Base-by-base conservation (phyloP, 2,888 invertebrate genomes). In the Xanthorhoe spadicearia region DNA sequence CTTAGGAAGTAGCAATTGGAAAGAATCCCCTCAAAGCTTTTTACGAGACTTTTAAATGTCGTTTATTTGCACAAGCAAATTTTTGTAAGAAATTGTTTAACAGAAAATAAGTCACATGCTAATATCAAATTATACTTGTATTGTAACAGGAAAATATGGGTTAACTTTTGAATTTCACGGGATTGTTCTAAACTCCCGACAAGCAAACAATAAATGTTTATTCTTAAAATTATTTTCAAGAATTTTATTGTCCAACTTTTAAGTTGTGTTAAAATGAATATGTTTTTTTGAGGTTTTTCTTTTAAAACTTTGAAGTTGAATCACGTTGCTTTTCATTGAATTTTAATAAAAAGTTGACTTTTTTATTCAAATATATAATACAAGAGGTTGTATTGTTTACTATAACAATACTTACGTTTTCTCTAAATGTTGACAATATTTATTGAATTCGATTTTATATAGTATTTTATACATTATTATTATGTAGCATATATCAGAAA, bases 11-110 rank as follows among this genome's bases (percentile, higher is more conserved):
- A 82, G 80, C 85, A 84, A 89, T 89, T 86, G 89, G 83, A 87
- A 88, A 84, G 90, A 90, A 89, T 81, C 89, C 89, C 73, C 77
- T 80, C 81, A 87, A 88, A 76, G 71, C 76, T 79, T 82, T 83
- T 81, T 80, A 71, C 72, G 73, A 70, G 68, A 77, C 77, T 78
- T 85, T 83, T 74, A 74, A 76, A 80, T 78, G 73, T 74, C 71
- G 75, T 77, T 80, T 54, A 72, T 69, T 72, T 68, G 65, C 60
- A 59, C 56, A 56, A 56, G 15, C 51, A 15, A 59, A 61, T 56
- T 52, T 61, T 19, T 57, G 13, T 32, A 9, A 8, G 23, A 63
- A 53, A 53, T 54, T 54, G 57, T 38, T 54, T 49, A 59, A 35
- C 32, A 50, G 35, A 58, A 57, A 57, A 52, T 18, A 19, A 52